Conservation (phyloP, 2,888 invertebrate species). For the Hesperia comma region DNA sequence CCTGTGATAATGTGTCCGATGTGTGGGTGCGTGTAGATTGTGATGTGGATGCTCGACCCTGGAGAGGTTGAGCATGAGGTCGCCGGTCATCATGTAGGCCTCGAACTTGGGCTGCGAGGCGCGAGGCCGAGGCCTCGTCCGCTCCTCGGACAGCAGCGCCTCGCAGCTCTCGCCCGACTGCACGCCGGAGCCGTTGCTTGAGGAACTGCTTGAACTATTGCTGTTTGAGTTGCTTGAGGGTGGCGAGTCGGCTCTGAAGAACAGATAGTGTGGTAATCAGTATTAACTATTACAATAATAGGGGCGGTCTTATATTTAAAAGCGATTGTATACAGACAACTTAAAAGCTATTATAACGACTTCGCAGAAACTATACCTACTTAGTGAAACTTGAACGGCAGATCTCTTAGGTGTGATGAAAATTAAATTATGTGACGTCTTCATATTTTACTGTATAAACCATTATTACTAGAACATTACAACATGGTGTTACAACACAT, state of each 20-base stretch:
- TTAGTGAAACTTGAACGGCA: too few species aligned
- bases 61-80: constrained; percentile 96
- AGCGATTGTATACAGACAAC: too few species aligned
- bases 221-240: constrained; percentile 77
- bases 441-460: too few species aligned
- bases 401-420: too few species aligned
- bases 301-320: too few species aligned
- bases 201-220: constrained; percentile 73
- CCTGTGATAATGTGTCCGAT: constrained; percentile 78
- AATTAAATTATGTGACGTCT: too few species aligned
- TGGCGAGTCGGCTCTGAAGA: constrained; percentile 66
- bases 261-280: background rate
- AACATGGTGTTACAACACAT: too few species aligned
- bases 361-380: too few species aligned
- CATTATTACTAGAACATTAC: too few species aligned
- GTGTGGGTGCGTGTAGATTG: constrained; percentile 79
- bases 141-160: constrained; percentile 70
- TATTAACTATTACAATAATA: too few species aligned
- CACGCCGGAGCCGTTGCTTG: constrained; percentile 79
- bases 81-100: constrained; percentile 99
- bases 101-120: constrained; percentile 88
- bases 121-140: constrained; percentile 64
- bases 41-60: constrained; percentile 88
- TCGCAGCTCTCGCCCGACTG: constrained; percentile 82
- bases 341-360: too few species aligned